Base-by-base conservation (phyloP, 1,140 invertebrate species). In the Piezodorus guildinii region DNA sequence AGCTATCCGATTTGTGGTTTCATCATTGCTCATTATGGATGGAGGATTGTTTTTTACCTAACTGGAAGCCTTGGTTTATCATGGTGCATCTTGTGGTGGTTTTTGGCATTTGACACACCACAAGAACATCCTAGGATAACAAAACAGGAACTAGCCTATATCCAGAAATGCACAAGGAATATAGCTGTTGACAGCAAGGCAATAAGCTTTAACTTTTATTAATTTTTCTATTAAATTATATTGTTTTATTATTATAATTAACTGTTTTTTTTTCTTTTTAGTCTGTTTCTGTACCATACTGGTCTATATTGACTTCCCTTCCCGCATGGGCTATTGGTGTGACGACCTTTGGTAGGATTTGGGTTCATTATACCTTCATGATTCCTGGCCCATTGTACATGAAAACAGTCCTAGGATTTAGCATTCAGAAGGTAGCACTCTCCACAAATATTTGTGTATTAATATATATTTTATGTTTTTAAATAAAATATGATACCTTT, bases 261-360 rank as follows among this genome's bases (percentile, higher is more conserved):
- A 23, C 9, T 58, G 17, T 10, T 64, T 21, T 58, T 23, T 44
- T 66, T 60, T 59, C 56, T 63, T 64, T 68, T 58, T 59, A 71
- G 71, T 68, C 71, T 62, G 69, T 77, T 69, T 69, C 72, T 44
- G 83, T 85, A 15, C 90, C 91, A 14, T 93, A 90, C 89, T 76
- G 74, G 52, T 73, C 79, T 6, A 90, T 95, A 54, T 75, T 93
- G 14, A 86, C 75, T 9, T 92, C 88, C 0, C 71, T 79, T 64
- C 85, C 90, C 12, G 85, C 88, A 5, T 92, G 88, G 88, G 84
- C 90, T 0, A 87, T 94, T 69, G 82, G 80, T 9, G 79, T 86
- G 43, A 86, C 85, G 0, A 86, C 84, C 0, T 86, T 85, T 68
- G 84, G 84, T 19, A 75, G 84, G 62, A 86, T 86, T 72, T 86